Conservation (phyloP, 2,888 invertebrate genomes). For the Drosophila neotestacea region DNA sequence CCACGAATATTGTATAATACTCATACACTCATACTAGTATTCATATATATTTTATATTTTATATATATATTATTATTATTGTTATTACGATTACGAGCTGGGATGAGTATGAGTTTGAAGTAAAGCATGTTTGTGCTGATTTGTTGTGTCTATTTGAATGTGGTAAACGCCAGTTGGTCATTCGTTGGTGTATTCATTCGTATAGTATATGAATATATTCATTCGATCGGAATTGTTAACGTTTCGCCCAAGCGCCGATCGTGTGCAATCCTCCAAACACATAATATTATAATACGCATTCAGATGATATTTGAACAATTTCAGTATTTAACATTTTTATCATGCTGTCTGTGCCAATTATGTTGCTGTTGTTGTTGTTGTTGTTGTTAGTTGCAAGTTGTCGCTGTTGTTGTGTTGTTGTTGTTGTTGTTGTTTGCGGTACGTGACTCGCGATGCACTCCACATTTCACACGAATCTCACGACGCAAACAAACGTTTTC, state of each 20-base stretch:
- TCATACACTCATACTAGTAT: slow-evolving; percentile 2
- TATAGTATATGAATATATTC: slow-evolving; percentile 8
- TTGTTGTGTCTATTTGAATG: slow-evolving; percentile 20
- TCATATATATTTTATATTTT: background rate
- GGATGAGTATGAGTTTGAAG: slow-evolving; percentile 2
- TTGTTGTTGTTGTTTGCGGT: slow-evolving; percentile 36
- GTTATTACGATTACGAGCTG: slow-evolving; percentile 4
- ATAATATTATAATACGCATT: slow-evolving; percentile 29
- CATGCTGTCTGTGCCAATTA: slow-evolving; percentile 49
- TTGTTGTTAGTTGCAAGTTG: slow-evolving; percentile 22
- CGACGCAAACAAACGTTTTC: slow-evolving; percentile 35
- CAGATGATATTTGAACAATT: slow-evolving; percentile 49
- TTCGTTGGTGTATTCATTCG: slow-evolving; percentile 14
- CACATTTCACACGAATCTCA: slow-evolving; percentile 72
- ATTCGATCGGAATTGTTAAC: slow-evolving; percentile 34
- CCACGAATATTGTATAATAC: slow-evolving; percentile 43
- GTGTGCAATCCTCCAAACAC: slow-evolving; percentile 45
- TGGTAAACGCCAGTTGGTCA: slow-evolving; percentile 20
- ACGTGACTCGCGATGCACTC: slow-evolving; percentile 69
- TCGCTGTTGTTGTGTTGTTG: slow-evolving; percentile 21
- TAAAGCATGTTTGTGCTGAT: slow-evolving; percentile 14
- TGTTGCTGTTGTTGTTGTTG: slow-evolving; percentile 15
- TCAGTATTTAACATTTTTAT: slow-evolving; percentile 59
- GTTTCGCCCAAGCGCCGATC: slow-evolving; percentile 23
- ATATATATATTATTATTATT: slow-evolving; percentile 7